Evolutionary conservation across 2,797 vertebrate species (phyloP).

Genomic region (Protonibea diacanthus): DNA sequence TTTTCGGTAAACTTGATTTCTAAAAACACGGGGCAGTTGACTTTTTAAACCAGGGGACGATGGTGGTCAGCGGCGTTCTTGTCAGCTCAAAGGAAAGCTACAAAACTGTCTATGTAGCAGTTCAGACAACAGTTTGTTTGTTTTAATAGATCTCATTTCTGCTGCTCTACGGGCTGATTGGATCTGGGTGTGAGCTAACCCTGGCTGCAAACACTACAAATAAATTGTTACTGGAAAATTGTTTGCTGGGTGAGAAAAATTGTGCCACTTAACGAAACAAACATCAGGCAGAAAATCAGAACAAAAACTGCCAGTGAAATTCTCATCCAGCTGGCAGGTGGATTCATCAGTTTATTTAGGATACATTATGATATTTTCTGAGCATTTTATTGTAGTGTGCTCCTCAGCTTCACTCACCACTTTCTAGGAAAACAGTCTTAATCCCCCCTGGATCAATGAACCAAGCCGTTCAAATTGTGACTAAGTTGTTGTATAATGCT

Average conservation of each 20-base stretch:
- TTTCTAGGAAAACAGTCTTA: conserved; percentile 22
- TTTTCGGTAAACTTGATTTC: conserved; percentile 10
- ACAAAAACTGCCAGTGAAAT: background rate
- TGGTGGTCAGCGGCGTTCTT: conserved; percentile 20
- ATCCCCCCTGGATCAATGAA: conserved; percentile 36
- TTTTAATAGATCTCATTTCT: background rate
- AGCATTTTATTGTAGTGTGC: conserved; percentile 37
- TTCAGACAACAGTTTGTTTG: conserved; percentile 10
- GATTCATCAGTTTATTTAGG: conserved; percentile 1
- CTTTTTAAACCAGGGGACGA: conserved; percentile 14
- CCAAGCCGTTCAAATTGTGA: conserved; percentile 51
- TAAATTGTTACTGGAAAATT: background rate
- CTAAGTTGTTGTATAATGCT: conserved; percentile 52
- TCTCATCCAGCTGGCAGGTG: conserved; percentile 7
- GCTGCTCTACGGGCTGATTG: conserved; percentile 7
- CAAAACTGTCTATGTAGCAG: background rate
- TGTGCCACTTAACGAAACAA: conserved; percentile 37
- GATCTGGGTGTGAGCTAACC: conserved; percentile 12
- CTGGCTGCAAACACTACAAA: conserved; percentile 29
- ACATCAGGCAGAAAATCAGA: background rate
- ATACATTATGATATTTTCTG: conserved; percentile 21
- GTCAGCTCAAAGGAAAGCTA: background rate
- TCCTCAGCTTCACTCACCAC: conserved; percentile 32
- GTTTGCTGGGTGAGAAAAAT: conserved; percentile 1
- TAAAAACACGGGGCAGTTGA: conserved; percentile 1